These are phyloP conservation scores for Saccostrea cuccullata DNA, from an alignment of 1,140 invertebrate genomes.

Conservation along the genomic window DNA sequence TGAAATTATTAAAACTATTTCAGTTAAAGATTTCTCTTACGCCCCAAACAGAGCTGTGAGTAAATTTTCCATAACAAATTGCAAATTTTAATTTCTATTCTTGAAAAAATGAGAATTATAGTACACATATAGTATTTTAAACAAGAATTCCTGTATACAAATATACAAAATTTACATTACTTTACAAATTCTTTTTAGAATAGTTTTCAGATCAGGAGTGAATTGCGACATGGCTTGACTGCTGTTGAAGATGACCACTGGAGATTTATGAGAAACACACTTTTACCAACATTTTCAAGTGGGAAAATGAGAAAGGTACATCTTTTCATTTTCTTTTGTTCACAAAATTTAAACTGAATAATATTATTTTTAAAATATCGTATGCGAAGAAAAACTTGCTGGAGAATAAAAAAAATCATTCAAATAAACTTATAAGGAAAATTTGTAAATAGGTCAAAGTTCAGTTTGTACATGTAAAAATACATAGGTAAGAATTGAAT, in stretches of 20 bases:
- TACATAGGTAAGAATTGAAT: too few relatives aligned
- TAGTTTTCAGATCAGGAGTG: neutral
- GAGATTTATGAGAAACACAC: conserved; percentile 33
- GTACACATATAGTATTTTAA: too few relatives aligned
- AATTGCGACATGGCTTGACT: neutral
- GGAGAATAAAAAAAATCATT: neutral
- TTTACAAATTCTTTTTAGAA: too few relatives aligned
- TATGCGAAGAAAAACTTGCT: neutral
- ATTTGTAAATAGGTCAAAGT: too few relatives aligned
- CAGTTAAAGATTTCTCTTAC: conserved; percentile 6
- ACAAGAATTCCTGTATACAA: too few relatives aligned
- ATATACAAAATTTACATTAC: too few relatives aligned
- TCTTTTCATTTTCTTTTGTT: too few relatives aligned
- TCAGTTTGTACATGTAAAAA: too few relatives aligned
- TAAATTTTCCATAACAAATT: neutral
- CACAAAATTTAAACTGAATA: too few relatives aligned
- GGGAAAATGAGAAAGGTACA: conserved; percentile 48
- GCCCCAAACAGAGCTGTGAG: conserved; percentile 12
- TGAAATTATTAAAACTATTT: conserved; percentile 14
- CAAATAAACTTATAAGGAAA: too few relatives aligned
- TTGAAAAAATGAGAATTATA: too few relatives aligned
- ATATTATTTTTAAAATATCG: too few relatives aligned
- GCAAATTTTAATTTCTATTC: neutral
- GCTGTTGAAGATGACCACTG: conserved; percentile 36
- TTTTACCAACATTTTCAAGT: conserved; percentile 39